Percentiles rank a stretch among this genome's conserved stretches.
phyloP scores from a whole-genome alignment of 2,797 vertebrate genomes.

The Jordanella pulchra region DNA sequence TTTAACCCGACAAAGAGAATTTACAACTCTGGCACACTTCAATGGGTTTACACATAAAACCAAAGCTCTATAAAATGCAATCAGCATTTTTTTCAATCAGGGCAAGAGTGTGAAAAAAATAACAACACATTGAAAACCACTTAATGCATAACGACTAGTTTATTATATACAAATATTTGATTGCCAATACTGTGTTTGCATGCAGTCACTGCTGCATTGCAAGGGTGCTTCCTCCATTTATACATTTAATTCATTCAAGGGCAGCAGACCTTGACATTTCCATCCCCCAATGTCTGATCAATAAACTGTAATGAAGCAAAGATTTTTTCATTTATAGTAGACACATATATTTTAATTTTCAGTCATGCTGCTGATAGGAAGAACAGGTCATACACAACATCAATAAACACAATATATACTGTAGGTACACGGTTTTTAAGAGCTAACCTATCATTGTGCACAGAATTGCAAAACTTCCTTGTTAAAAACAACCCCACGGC shows the following conservation, averaged over 20 bases:
- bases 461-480: not conserved
- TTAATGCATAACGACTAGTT: conserved; percentile 29
- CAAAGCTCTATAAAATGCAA: conserved; percentile 39
- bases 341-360: conserved; percentile 48
- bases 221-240: conserved; percentile 21
- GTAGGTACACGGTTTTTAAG: conserved; percentile 26
- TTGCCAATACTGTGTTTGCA: not conserved
- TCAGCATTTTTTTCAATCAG: not conserved
- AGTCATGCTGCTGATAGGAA: conserved; percentile 45
- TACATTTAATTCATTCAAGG: conserved; percentile 33
- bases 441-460: not conserved
- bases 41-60: conserved; percentile 28
- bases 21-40: conserved; percentile 30
- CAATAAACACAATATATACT: conserved; percentile 6
- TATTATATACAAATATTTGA: conserved; percentile 31
- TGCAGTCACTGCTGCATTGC: conserved; percentile 7
- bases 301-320: conserved; percentile 47
- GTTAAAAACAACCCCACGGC: not conserved
- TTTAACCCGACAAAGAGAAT: conserved; percentile 11
- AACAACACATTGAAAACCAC: conserved; percentile 1
- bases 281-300: conserved; percentile 27
- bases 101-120: not conserved
- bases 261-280: conserved; percentile 36
- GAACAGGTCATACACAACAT: conserved; percentile 31
- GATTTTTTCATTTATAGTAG: conserved; percentile 39